Evolutionary conservation across 2,888 invertebrate genomes (phyloP).

Genomic region (Drosophila engyochracea): DNA sequence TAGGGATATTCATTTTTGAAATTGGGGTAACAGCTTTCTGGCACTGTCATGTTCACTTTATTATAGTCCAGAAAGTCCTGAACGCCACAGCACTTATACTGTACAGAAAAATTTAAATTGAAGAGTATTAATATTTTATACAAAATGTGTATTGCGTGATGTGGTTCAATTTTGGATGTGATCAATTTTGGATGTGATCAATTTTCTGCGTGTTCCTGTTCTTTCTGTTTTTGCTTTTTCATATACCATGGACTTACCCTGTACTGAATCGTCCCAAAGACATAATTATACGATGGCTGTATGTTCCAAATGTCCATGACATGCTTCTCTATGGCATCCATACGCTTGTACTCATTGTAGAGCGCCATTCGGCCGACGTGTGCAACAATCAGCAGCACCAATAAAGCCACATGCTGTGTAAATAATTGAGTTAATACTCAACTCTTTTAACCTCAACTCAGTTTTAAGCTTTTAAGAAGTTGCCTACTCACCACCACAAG

Average conservation of each 20-base stretch:
- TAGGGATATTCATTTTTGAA: slow-evolving; percentile 51
- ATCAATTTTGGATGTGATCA: neutral
- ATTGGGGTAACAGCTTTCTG: slow-evolving; percentile 67
- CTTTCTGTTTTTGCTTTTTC: neutral
- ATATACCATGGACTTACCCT: slow-evolving; percentile 48
- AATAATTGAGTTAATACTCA: neutral
- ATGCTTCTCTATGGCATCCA: slow-evolving; percentile 58
- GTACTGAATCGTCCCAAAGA: slow-evolving; percentile 68
- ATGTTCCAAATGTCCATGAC: slow-evolving; percentile 69
- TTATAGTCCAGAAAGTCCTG: slow-evolving; percentile 68
- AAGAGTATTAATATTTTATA: neutral
- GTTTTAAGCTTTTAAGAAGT: no score
- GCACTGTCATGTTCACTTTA: slow-evolving; percentile 56
- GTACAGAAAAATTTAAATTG: neutral
- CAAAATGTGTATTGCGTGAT: neutral
- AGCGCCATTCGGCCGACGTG: slow-evolving; percentile 75
- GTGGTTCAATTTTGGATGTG: neutral
- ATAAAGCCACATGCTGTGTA: slow-evolving; percentile 68
- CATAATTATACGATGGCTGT: slow-evolving; percentile 54
- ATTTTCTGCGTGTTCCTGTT: neutral
- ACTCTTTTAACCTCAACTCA: no score
- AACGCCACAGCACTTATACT: slow-evolving; percentile 81
- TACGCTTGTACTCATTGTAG: slow-evolving; percentile 70
- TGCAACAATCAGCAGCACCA: slow-evolving; percentile 60
- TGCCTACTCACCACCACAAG: slow-evolving; percentile 64